Base-by-base conservation (phyloP, 2,888 invertebrate species). In the Melinaea marsaeus region DNA sequence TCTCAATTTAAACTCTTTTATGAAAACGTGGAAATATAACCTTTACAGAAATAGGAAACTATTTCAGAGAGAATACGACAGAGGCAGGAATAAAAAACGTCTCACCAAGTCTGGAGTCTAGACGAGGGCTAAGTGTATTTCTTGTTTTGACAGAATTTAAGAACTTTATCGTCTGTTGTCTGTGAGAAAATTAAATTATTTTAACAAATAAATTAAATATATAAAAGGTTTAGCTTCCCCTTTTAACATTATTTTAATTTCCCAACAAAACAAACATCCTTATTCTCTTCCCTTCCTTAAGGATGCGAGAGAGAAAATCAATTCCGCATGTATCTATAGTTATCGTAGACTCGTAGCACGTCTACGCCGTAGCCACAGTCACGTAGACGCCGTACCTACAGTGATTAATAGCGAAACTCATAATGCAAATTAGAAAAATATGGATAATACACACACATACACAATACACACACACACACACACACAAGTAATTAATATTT, bases 241-340 rank as follows among this genome's bases (percentile, higher is more conserved):
- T 7, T 32, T 32, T 7, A 2, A 51, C 32, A 7, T 51, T 51
- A 9, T 7, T 51, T 51, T 51, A 51, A 51, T 51, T 22, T n/a
- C 48, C 13, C 13, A 32, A 22, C 22, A 22, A 51, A 51, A 51
- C 13, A 51, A 51, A 7, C 32, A 9, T 32, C 32, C 32, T 32
- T 7, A 32, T n/a, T 47, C 47, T n/a, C 55, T 33, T 62, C 34
- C 55, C 55, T 75, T 70, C 71, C 63, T 64, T 63, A 73, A 76
- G 74, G 75, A 70, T 69, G 75, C 69, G 78, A 75, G 68, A 74
- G 77, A 65, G 71, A 78, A 82, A 83, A 83, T 84, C 80, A 81
- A 85, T 82, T 70, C 72, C 67, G 55, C 47, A 22, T 58, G 51
- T 60, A 67, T 57, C 48, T 64, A 62, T 62, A 62, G 33, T 42